Percentiles rank a stretch among this genome's conserved stretches.
Conservation (phyloP, 2,888 invertebrate genomes). For the Rhingia rostrata region DNA sequence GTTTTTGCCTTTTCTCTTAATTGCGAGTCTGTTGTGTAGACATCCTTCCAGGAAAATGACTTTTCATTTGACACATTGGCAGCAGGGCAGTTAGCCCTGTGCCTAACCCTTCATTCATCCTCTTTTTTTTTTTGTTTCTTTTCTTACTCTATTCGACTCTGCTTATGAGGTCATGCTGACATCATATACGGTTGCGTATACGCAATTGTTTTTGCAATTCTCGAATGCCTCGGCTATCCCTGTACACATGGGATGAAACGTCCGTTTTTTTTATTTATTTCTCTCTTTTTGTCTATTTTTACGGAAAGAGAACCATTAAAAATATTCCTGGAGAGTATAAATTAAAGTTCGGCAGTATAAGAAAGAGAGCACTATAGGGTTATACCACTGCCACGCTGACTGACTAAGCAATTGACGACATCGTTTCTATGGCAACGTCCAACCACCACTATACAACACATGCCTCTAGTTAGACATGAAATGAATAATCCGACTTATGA, state of each 20-base stretch:
- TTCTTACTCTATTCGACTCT: slow-evolving; percentile 30
- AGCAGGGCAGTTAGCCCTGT: slow-evolving; percentile 25
- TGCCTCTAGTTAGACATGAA: slow-evolving; percentile 44
- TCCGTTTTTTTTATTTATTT: not conserved
- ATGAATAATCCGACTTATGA: slow-evolving; percentile 42
- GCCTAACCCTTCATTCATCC: slow-evolving; percentile 56
- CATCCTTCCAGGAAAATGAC: slow-evolving; percentile 58
- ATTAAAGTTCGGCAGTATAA: slow-evolving; percentile 7
- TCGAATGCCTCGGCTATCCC: not conserved
- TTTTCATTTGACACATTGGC: slow-evolving; percentile 49
- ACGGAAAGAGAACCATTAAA: slow-evolving; percentile 1
- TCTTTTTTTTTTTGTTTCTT: slow-evolving; percentile 24
- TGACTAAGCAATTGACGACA: slow-evolving; percentile 62
- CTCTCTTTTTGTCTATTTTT: not conserved
- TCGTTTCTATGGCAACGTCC: slow-evolving; percentile 62
- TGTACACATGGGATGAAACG: slow-evolving; percentile 5
- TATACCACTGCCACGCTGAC: slow-evolving; percentile 51
- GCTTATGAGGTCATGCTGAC: slow-evolving; percentile 58
- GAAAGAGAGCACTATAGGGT: slow-evolving; percentile 13
- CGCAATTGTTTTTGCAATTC: slow-evolving; percentile 48
- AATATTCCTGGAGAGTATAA: not conserved
- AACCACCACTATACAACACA: slow-evolving; percentile 60
- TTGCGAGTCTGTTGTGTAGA: slow-evolving; percentile 43
- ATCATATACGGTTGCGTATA: slow-evolving; percentile 63
- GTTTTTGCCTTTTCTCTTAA: slow-evolving; percentile 33